These are phyloP conservation scores for Phenganax marumi DNA, from an alignment of 92 coral and sea anemone species.

Conservation along the genomic window DNA sequence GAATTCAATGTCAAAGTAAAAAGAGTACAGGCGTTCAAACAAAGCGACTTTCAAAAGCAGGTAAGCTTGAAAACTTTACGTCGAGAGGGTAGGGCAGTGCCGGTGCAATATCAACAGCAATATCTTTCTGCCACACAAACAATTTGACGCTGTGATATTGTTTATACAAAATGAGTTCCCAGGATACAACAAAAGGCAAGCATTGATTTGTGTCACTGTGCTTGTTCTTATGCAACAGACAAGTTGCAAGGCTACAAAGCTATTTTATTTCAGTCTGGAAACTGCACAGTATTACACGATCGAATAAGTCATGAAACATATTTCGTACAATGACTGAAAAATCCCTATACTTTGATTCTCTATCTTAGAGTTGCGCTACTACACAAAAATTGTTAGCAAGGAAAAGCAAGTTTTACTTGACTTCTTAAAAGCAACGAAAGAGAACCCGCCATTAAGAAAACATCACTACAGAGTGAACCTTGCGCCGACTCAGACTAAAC, in stretches of 20 bases:
- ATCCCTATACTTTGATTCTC: background rate
- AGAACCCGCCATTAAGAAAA: background rate
- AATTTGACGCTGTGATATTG: background rate
- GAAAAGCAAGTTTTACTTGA: slow-evolving; percentile 35
- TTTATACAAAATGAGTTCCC: no score
- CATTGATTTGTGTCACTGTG: no score
- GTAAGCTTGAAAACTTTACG: background rate
- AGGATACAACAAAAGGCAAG: no score
- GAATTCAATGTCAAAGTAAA: slow-evolving; percentile 23
- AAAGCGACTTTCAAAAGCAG: slow-evolving; percentile 28
- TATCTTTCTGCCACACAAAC: background rate
- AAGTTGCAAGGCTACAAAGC: no score
- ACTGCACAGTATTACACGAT: background rate
- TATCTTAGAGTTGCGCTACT: slow-evolving; percentile 37
- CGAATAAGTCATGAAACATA: background rate
- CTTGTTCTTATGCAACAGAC: no score
- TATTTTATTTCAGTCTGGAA: no score
- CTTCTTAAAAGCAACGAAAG: slow-evolving; percentile 19
- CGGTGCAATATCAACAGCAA: slow-evolving; percentile 12
- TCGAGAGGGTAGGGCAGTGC: slow-evolving; percentile 2
- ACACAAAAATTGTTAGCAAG: slow-evolving; percentile 21
- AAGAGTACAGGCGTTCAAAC: slow-evolving; percentile 34
- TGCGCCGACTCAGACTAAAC: background rate
- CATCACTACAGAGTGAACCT: slow-evolving; percentile 14
- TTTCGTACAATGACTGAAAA: background rate